Evolutionary conservation across 2,113 vertebrate species (phyloP).

Genomic region (Oxygymnocypris stewartii): DNA sequence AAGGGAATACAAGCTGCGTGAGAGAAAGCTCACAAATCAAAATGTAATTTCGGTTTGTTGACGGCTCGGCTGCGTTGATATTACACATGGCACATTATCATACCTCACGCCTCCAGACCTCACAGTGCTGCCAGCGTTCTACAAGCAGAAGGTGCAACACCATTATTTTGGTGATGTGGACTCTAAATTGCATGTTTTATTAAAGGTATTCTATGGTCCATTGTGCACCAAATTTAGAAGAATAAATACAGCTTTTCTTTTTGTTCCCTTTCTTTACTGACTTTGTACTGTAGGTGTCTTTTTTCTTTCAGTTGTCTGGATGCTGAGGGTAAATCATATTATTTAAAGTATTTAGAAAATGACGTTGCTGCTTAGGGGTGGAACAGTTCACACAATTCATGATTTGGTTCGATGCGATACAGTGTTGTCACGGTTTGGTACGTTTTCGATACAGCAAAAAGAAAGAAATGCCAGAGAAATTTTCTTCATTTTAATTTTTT

Average conservation of each 20-base stretch:
- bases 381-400: too few species aligned
- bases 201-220: constrained; percentile 65
- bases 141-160: constrained; percentile 53
- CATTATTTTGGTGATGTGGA: constrained; percentile 66
- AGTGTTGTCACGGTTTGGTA: too few species aligned
- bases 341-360: background rate
- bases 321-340: background rate
- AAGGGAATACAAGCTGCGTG: constrained; percentile 77
- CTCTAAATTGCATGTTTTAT: constrained; percentile 70
- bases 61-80: constrained; percentile 80
- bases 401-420: too few species aligned
- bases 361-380: background rate
- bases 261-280: constrained; percentile 4
- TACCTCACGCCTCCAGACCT: constrained; percentile 65
- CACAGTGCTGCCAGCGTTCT: constrained; percentile 48
- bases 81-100: constrained; percentile 78
- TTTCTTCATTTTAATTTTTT: too few species aligned
- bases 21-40: constrained; percentile 85
- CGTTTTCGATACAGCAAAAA: too few species aligned
- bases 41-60: constrained; percentile 86
- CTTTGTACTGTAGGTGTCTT: background rate
- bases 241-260: constrained; percentile 33
- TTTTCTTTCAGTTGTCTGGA: background rate
- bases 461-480: too few species aligned
- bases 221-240: constrained; percentile 67